phyloP scores from a whole-genome alignment of 1,140 invertebrate species.

The Drosophila tsacasi region DNA sequence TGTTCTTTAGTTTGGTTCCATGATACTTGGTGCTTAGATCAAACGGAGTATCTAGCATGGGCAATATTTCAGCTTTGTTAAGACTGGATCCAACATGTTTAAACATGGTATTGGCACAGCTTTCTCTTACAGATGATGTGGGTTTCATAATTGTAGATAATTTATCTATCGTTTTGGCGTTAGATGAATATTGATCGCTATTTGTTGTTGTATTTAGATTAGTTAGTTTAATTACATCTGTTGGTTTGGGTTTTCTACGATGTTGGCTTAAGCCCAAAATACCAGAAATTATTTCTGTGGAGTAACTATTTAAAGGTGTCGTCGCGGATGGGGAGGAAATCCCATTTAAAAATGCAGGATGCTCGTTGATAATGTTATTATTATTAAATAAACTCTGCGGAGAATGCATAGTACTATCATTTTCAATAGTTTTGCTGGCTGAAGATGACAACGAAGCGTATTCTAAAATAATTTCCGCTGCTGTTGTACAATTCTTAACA shows the following conservation, averaged over 20 bases:
- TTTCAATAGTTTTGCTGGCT: slow-evolving; percentile 16
- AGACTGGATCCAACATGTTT: slow-evolving; percentile 39
- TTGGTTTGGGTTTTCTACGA: slow-evolving; percentile 53
- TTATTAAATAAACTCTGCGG: slow-evolving; percentile 1
- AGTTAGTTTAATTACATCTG: slow-evolving; percentile 7
- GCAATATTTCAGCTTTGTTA: slow-evolving; percentile 34
- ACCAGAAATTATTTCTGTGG: slow-evolving; percentile 27
- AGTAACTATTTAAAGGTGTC: slow-evolving; percentile 55
- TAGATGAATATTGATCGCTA: slow-evolving; percentile 3
- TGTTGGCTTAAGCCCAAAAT: slow-evolving; percentile 32
- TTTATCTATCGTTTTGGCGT: slow-evolving; percentile 3
- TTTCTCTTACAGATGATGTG: slow-evolving; percentile 21
- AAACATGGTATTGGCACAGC: slow-evolving; percentile 55
- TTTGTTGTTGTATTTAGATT: not conserved
- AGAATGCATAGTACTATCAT: slow-evolving; percentile 16
- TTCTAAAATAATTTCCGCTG: slow-evolving; percentile 76
- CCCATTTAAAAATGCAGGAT: slow-evolving; percentile 11
- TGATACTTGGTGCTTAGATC: slow-evolving; percentile 66
- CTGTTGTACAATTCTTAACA: slow-evolving; percentile 40
- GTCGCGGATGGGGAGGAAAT: slow-evolving; percentile 47
- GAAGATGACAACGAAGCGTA: slow-evolving; percentile 57
- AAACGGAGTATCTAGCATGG: slow-evolving; percentile 65
- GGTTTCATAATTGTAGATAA: slow-evolving; percentile 8
- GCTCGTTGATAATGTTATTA: slow-evolving; percentile 26
- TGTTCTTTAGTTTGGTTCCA: slow-evolving; percentile 67